Evolutionary conservation across 2,888 invertebrate genomes (phyloP).

Genomic region (Orthosia cruda): DNA sequence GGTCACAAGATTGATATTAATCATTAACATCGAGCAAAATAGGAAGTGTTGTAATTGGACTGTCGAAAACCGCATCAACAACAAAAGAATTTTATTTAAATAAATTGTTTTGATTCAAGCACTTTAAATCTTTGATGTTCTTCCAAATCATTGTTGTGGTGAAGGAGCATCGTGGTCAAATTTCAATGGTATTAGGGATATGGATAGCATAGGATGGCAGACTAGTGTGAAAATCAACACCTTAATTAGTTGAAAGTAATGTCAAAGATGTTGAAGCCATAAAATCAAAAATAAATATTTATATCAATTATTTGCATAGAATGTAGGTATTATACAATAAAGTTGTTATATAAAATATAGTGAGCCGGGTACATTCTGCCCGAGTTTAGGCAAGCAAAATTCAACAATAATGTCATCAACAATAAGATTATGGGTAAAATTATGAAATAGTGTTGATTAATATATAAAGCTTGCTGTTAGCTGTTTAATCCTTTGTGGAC

Average conservation of each 20-base stretch:
- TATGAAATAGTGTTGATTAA: too few species aligned
- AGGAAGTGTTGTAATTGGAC: constrained; percentile 58
- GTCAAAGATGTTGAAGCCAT: background rate
- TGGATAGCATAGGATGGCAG: background rate
- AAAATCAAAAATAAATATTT: too few species aligned
- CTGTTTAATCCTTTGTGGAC: background rate
- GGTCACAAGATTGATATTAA: constrained; percentile 60
- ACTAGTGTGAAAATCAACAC: constrained; percentile 29
- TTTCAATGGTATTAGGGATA: background rate
- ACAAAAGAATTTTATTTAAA: constrained; percentile 52
- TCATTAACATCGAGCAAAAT: constrained; percentile 55
- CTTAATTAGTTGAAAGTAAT: constrained; percentile 11
- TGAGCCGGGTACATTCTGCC: too few species aligned
- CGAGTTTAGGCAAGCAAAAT: too few species aligned
- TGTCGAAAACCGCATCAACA: constrained; percentile 50
- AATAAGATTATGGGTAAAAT: too few species aligned
- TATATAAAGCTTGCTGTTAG: too few species aligned
- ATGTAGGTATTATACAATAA: too few species aligned
- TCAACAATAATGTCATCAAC: too few species aligned
- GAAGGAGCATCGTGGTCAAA: background rate
- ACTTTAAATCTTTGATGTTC: constrained; percentile 14
- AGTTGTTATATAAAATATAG: too few species aligned
- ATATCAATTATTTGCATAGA: too few species aligned
- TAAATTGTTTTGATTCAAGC: constrained; percentile 33
- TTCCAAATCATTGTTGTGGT: constrained; percentile 7